Percentiles rank a stretch among this genome's conserved stretches.
phyloP scores from a whole-genome alignment of 2,113 vertebrate genomes.

The Uria lomvia region DNA sequence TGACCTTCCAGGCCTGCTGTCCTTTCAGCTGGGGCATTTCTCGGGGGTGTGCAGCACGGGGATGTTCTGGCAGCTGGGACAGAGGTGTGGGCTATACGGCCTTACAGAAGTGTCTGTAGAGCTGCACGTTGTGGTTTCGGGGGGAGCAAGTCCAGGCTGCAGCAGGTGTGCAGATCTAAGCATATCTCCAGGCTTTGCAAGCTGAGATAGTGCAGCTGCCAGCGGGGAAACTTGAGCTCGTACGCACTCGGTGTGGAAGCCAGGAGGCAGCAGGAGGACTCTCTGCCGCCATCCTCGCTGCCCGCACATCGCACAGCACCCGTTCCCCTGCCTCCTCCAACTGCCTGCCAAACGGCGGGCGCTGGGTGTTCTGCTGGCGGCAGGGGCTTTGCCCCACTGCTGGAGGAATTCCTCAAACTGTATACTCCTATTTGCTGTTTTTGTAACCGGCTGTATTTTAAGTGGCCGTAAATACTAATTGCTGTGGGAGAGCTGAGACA shows the following conservation, averaged over 20 bases:
- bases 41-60: neutral
- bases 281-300: neutral
- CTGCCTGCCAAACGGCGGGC: neutral
- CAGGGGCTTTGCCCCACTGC: neutral
- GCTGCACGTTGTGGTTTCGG: neutral
- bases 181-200: neutral
- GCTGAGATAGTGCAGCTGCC: neutral
- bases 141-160: neutral
- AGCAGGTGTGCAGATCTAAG: constrained; percentile 20
- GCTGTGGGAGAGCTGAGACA: neutral
- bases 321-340: neutral
- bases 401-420: neutral
- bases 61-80: neutral
- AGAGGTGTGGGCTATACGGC: neutral
- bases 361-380: neutral
- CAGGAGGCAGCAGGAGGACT: neutral
- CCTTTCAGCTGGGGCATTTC: neutral
- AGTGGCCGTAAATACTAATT: neutral
- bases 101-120: neutral
- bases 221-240: neutral
- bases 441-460: neutral
- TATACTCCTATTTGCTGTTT: neutral
- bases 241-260: fast-evolving
- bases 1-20: neutral
- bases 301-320: neutral